Evolutionary conservation across 2,113 vertebrate genomes (phyloP).

Genomic region (Rynchops niger): DNA sequence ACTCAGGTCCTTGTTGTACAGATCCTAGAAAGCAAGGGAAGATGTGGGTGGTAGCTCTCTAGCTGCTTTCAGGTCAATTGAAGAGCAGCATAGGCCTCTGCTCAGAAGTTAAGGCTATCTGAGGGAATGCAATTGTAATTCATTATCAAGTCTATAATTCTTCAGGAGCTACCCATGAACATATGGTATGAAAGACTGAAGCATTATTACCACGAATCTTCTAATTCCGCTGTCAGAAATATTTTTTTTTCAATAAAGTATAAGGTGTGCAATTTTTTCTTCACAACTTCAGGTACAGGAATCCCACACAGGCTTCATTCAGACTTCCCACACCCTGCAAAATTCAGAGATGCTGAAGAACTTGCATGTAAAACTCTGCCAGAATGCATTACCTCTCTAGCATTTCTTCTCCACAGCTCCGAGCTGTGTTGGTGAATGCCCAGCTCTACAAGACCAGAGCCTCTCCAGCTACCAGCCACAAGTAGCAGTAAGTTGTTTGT

Average conservation of each 20-base stretch:
- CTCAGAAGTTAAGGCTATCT: background rate
- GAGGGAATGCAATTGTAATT: background rate
- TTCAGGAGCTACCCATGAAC: background rate
- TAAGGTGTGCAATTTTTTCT: background rate
- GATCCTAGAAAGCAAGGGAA: background rate
- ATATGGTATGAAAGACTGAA: background rate
- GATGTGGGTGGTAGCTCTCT: background rate
- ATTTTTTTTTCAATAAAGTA: background rate
- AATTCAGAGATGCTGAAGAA: background rate
- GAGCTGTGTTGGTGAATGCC: background rate
- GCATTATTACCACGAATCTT: background rate
- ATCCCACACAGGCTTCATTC: background rate
- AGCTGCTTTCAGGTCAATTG: background rate
- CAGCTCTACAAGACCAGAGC: background rate
- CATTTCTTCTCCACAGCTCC: background rate
- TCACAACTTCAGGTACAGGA: background rate
- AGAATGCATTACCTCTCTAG: background rate
- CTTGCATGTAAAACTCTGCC: background rate
- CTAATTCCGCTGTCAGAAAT: background rate
- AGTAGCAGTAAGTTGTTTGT: rapidly evolving
- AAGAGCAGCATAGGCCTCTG: background rate
- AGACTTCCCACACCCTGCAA: background rate
- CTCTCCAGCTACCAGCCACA: background rate
- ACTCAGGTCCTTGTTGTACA: too few relatives aligned
- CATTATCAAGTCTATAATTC: background rate